Conservation (phyloP, 2,113 vertebrate genomes). For the Ursus arctos region DNA sequence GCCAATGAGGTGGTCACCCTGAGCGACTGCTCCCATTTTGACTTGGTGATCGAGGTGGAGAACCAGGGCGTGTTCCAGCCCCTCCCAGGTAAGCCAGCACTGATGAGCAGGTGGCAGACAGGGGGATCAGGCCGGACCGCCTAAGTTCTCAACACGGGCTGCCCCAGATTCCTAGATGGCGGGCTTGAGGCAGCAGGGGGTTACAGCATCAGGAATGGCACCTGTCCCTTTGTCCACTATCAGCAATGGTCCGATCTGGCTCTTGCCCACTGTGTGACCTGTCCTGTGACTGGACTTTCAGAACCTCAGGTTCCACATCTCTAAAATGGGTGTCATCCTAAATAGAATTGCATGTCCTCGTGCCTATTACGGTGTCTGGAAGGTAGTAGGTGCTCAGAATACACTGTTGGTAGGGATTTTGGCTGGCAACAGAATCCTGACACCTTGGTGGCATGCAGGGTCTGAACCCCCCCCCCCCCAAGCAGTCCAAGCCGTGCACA, state of each 20-base stretch:
- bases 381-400: background rate
- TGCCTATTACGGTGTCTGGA: background rate
- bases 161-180: too few species aligned
- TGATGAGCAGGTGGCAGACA: rapidly evolving
- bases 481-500: rapidly evolving
- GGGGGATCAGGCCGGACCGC: rapidly evolving
- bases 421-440: rapidly evolving
- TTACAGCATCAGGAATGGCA: background rate
- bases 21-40: constrained; percentile 96
- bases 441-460: background rate
- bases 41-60: constrained; percentile 93
- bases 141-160: background rate
- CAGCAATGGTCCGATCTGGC: background rate
- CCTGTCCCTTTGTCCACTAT: background rate
- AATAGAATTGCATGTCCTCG: rapidly evolving
- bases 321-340: background rate
- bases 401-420: rapidly evolving
- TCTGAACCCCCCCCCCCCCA: too few species aligned
- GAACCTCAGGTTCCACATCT: background rate
- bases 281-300: rapidly evolving
- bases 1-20: constrained; percentile 88
- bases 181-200: background rate
- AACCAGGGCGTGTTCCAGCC: constrained; percentile 91
- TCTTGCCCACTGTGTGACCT: rapidly evolving
- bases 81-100: constrained; percentile 88